phyloP scores from a whole-genome alignment of 2,113 vertebrate genomes.

The Burhinus bistriatus region DNA sequence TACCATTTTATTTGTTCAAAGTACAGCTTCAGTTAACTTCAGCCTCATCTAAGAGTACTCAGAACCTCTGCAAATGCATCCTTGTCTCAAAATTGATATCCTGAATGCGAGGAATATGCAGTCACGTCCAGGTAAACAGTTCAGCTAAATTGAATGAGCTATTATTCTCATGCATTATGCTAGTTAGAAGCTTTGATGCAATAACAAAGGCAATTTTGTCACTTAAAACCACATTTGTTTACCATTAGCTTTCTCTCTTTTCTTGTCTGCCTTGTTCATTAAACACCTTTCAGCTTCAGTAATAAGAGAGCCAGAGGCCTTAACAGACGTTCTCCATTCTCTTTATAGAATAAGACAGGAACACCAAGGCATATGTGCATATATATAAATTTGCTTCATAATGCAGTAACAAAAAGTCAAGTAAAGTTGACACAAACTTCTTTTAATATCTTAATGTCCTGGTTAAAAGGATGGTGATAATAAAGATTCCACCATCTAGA shows the following conservation, averaged over 20 bases:
- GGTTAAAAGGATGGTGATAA: not conserved
- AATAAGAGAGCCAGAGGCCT: not conserved
- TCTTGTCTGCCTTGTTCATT: not conserved
- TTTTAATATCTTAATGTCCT: not conserved
- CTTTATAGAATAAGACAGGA: not conserved
- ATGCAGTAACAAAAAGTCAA: not conserved
- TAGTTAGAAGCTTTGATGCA: not conserved
- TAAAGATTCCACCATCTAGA: not conserved
- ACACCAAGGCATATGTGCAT: not conserved
- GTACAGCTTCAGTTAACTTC: no score
- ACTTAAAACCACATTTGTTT: not conserved
- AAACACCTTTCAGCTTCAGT: not conserved
- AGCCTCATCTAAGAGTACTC: not conserved
- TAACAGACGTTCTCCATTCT: not conserved
- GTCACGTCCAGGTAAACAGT: not conserved
- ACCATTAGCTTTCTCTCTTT: not conserved
- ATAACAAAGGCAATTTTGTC: not conserved
- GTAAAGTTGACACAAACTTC: not conserved
- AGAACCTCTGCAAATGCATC: not conserved
- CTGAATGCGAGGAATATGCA: not conserved
- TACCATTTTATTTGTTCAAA: no score
- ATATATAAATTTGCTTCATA: not conserved
- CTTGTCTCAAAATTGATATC: not conserved
- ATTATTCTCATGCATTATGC: not conserved
- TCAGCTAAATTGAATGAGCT: not conserved